Conservation (phyloP, 2,113 vertebrate species). For the Panthera uncia region DNA sequence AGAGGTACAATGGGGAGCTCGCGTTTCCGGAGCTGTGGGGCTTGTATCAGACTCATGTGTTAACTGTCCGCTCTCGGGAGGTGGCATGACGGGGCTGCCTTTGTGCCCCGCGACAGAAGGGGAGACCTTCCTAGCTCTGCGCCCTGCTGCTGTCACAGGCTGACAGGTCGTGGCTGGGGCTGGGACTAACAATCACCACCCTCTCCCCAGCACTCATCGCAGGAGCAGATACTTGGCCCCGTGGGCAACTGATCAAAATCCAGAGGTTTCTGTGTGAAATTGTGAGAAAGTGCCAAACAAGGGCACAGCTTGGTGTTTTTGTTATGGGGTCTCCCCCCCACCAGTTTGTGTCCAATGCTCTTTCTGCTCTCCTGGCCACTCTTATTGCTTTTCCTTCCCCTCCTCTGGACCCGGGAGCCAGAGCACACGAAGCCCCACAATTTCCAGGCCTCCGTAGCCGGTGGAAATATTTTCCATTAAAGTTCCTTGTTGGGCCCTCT, state of each 20-base stretch:
- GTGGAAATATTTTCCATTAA: neutral
- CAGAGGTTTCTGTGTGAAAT: neutral
- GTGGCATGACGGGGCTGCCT: fast-evolving
- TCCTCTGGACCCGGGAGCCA: neutral
- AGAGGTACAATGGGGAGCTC: fast-evolving
- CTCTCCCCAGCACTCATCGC: too few species aligned
- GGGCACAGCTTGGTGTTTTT: neutral
- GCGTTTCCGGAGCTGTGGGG: neutral
- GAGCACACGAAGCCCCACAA: neutral
- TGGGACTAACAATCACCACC: neutral
- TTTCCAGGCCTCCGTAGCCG: neutral
- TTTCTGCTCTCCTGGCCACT: neutral
- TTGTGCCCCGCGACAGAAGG: neutral
- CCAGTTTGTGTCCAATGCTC: neutral
- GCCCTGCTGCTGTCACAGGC: neutral
- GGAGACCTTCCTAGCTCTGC: fast-evolving
- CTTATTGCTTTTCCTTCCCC: neutral
- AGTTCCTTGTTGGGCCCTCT: neutral
- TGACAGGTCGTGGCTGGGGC: neutral
- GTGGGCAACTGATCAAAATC: neutral
- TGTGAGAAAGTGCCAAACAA: neutral
- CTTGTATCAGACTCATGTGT: fast-evolving
- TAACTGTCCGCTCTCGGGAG: fast-evolving
- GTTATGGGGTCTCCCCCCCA: neutral
- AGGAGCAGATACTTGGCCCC: neutral